Base-by-base conservation (phyloP, 2,113 vertebrate species). In the Centropristis striata region DNA sequence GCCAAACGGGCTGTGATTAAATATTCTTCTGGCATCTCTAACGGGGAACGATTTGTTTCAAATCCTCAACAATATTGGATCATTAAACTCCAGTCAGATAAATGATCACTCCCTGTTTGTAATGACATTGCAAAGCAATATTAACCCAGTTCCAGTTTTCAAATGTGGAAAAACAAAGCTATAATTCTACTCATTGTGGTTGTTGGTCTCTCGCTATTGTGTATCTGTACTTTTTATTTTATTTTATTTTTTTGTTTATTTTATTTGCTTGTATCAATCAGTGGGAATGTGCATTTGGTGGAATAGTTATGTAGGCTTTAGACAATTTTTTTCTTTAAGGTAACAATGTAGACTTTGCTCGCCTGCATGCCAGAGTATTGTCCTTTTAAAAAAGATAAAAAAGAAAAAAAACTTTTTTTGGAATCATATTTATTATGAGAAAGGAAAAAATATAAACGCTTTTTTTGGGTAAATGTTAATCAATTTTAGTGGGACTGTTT, bases 271-370 rank as follows among this genome's bases (percentile, higher is more conserved):
- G 96, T 98, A 96, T 98, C 98, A 98, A 98, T 98, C 97, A 97
- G 96, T 96, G 97, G 97, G 97, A 96, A 96, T 95, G 97, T 98
- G 97, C 97, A 97, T 98, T 96, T 95, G 92, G 96, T 97, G 96
- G 81, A 95, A 87, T 97, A 97, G 96, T 91, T 94, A 86, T 92
- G 95, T 95, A 92, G 89, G 69, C 80, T 90, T 85, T 91, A 91
- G 89, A 80, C 21, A 7, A 36, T 86, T 90, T 84, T 86, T 90
- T 84, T 79, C 41, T 90, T 92, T 89, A 51, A 74, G 61, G 80
- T 83, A 63, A 86, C 84, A 81, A 78, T 84, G 83, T 92, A 87
- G 84, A 92, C 89, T 88, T 94, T 92, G 93, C 93, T 95, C 90
- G 90, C 93, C 88, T 97, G 96, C 97, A 98, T 96, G 95, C 94